Evolutionary conservation across 2,888 invertebrate species (phyloP).

Genomic region (Cephus sareptanus): DNA sequence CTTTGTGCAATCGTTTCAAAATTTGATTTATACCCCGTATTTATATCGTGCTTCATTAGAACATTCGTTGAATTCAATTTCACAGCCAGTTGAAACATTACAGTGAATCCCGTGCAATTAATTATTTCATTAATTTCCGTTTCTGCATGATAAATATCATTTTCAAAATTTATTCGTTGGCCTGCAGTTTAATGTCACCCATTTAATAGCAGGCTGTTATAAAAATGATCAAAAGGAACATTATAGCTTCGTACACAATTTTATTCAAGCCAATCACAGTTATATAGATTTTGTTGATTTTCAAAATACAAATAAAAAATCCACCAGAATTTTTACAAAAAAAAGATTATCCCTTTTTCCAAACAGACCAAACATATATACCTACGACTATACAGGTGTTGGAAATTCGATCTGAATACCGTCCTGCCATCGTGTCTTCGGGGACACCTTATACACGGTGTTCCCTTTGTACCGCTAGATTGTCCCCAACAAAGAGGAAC

Average conservation of each 20-base stretch:
- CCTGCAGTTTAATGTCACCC: no score
- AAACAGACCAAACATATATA: neutral
- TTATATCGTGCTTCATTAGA: neutral
- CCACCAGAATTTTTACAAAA: neutral
- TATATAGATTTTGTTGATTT: neutral
- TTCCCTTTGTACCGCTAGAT: slow-evolving; percentile 25
- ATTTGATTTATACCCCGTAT: neutral
- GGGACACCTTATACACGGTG: slow-evolving; percentile 28
- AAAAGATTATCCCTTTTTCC: neutral
- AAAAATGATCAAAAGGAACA: neutral
- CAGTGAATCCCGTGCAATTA: neutral
- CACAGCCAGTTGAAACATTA: neutral
- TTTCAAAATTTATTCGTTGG: no score
- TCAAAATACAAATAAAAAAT: neutral
- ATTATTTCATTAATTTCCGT: neutral
- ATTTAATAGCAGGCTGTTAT: no score
- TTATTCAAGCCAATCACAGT: neutral
- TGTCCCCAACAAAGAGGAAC: slow-evolving; percentile 28
- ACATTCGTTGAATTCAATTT: neutral
- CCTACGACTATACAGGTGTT: neutral
- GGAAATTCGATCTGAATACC: neutral
- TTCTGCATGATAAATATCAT: no score
- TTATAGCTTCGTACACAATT: neutral
- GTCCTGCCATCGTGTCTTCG: neutral
- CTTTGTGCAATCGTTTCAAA: neutral